Evolutionary conservation across 2,113 vertebrate species (phyloP).

Genomic region (Hiodon tergisus): DNA sequence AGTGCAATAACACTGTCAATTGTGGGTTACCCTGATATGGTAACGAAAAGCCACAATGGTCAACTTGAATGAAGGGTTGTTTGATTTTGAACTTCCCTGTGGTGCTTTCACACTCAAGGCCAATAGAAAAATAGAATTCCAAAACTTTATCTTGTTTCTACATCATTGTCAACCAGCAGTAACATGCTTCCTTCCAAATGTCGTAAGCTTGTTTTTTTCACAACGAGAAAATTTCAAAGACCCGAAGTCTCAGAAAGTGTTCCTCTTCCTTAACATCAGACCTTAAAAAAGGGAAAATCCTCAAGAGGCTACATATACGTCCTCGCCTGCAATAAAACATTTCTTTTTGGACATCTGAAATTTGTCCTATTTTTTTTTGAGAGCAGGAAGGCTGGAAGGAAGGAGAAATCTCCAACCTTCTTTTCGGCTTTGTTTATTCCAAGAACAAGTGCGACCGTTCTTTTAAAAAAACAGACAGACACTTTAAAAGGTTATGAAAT

Average conservation of each 20-base stretch:
- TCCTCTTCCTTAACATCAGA: no score
- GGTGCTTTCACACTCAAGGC: constrained; percentile 32
- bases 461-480: constrained; percentile 41
- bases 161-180: constrained; percentile 38
- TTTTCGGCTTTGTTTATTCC: constrained; percentile 46
- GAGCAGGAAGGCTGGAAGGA: constrained; percentile 32
- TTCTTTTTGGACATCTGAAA: constrained; percentile 41
- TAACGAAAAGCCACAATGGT: constrained; percentile 38
- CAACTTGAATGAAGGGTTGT: constrained; percentile 11
- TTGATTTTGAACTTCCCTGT: constrained; percentile 26
- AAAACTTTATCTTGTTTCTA: constrained; percentile 44
- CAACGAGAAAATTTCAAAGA: constrained; percentile 23
- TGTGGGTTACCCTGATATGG: constrained; percentile 33
- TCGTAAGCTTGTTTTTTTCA: constrained; percentile 33
- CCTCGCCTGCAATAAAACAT: constrained; percentile 39
- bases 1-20: constrained; percentile 36
- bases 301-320: constrained; percentile 11
- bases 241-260: no score
- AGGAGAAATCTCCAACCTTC: constrained; percentile 32
- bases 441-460: constrained; percentile 42
- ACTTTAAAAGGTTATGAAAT: constrained; percentile 44
- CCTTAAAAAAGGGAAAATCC: constrained; percentile 12
- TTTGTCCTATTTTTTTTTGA: constrained; percentile 45
- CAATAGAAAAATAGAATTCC: constrained; percentile 50
- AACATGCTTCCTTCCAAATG: constrained; percentile 41